These are phyloP conservation scores for Nymphicus hollandicus DNA, from an alignment of 2,113 vertebrate genomes.

Conservation along the genomic window DNA sequence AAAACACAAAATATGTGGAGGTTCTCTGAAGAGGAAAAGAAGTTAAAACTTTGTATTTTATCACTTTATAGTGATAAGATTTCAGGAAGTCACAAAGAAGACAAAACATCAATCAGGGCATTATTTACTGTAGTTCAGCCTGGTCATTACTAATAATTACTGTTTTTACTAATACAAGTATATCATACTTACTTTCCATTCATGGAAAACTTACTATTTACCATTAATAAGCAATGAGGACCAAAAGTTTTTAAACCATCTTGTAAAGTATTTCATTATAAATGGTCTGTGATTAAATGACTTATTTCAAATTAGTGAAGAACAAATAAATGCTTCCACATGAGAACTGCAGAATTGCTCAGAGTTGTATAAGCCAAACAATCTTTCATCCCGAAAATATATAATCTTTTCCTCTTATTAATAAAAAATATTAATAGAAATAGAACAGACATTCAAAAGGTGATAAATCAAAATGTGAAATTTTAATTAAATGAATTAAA, in stretches of 20 bases:
- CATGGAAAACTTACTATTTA: background rate
- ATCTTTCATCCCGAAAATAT: background rate
- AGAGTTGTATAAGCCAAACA: background rate
- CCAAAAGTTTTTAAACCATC: background rate
- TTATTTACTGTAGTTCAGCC: background rate
- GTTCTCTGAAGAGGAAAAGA: no score
- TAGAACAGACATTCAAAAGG: background rate
- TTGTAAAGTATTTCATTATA: background rate
- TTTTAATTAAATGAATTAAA: background rate
- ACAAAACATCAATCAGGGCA: background rate
- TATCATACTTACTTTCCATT: background rate
- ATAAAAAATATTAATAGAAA: background rate
- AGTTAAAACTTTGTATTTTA: no score
- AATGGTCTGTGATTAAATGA: background rate
- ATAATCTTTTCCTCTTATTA: background rate
- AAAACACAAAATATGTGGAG: background rate
- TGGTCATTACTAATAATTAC: background rate
- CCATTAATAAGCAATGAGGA: background rate
- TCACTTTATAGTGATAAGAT: background rate
- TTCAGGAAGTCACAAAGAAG: background rate
- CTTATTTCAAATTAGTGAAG: background rate
- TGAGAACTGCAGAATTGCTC: background rate
- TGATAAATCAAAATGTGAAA: background rate
- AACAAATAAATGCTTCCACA: background rate
- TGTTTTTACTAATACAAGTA: background rate